Evolutionary conservation across 1,140 invertebrate genomes (phyloP).

Genomic region (Drosophila malerkotliana): DNA sequence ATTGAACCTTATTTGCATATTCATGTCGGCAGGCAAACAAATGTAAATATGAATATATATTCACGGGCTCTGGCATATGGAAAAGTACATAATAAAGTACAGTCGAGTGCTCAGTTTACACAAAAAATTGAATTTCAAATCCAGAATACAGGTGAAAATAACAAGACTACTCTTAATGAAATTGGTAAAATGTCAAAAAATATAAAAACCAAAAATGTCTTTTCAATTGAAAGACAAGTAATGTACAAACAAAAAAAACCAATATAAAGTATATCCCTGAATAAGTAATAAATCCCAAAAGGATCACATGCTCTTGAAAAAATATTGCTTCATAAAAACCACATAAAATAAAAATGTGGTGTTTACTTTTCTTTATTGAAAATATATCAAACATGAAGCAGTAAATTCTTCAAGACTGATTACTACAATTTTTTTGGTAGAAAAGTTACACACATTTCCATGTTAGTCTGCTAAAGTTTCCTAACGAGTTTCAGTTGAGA

Average conservation of each 20-base stretch:
- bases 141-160: background rate
- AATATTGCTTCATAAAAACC: slow-evolving; percentile 27
- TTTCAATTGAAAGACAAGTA: no score
- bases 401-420: slow-evolving; percentile 4
- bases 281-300: background rate
- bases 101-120: slow-evolving; percentile 2
- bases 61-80: background rate
- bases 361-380: slow-evolving; percentile 20
- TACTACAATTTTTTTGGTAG: background rate
- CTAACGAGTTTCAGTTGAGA: slow-evolving; percentile 7
- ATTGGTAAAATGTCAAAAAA: no score
- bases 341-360: slow-evolving; percentile 7
- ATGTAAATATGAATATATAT: slow-evolving; percentile 23
- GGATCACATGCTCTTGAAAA: background rate
- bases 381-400: slow-evolving; percentile 12
- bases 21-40: slow-evolving; percentile 35
- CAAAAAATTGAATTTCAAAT: background rate
- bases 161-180: background rate
- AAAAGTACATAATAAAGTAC: slow-evolving; percentile 2
- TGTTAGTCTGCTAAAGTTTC: slow-evolving; percentile 11
- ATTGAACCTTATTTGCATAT: slow-evolving; percentile 46
- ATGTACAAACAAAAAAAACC: background rate
- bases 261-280: background rate
- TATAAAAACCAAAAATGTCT: no score
- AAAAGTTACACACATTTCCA: slow-evolving; percentile 8